Evolutionary conservation across 2,888 invertebrate species (phyloP).

Genomic region (Dorcus parallelipipedus): DNA sequence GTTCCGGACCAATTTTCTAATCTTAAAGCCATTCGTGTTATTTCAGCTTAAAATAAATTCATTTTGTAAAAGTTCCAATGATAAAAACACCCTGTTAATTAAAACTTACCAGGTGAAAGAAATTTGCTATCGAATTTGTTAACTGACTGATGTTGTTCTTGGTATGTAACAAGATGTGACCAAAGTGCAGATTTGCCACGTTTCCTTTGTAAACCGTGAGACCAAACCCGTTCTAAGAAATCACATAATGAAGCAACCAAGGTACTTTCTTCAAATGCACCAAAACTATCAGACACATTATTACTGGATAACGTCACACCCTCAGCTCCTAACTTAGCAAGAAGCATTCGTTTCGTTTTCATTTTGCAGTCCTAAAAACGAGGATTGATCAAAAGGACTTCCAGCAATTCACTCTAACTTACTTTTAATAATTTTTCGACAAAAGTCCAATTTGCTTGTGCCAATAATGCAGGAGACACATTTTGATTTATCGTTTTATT

Average conservation of each 20-base stretch:
- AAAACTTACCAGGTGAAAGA: constrained; percentile 51
- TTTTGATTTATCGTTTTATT: constrained; percentile 50
- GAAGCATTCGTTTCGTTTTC: constrained; percentile 95
- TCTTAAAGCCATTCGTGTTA: constrained; percentile 40
- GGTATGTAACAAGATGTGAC: constrained; percentile 89
- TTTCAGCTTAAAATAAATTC: constrained; percentile 30
- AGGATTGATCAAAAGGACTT: background rate
- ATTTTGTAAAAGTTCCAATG: no score
- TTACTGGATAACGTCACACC: constrained; percentile 87
- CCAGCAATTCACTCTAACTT: constrained; percentile 21
- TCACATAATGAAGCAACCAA: constrained; percentile 98
- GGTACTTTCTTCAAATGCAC: constrained; percentile 91
- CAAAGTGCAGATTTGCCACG: constrained; percentile 97
- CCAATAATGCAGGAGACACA: constrained; percentile 83
- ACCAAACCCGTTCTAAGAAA: constrained; percentile 94
- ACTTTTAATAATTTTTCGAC: constrained; percentile 96
- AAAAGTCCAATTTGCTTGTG: constrained; percentile 97
- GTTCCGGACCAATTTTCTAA: constrained; percentile 41
- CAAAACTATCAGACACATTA: constrained; percentile 66
- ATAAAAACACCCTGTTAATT: background rate
- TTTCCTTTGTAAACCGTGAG: constrained; percentile 92
- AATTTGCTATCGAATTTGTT: constrained; percentile 26
- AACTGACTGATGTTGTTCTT: constrained; percentile 54
- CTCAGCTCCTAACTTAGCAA: constrained; percentile 98
- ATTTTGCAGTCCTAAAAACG: constrained; percentile 76